These are phyloP conservation scores for Agelas oroides DNA, from an alignment of 37 sponge, comb jelly and placozoan genomes.

Conservation along the genomic window DNA sequence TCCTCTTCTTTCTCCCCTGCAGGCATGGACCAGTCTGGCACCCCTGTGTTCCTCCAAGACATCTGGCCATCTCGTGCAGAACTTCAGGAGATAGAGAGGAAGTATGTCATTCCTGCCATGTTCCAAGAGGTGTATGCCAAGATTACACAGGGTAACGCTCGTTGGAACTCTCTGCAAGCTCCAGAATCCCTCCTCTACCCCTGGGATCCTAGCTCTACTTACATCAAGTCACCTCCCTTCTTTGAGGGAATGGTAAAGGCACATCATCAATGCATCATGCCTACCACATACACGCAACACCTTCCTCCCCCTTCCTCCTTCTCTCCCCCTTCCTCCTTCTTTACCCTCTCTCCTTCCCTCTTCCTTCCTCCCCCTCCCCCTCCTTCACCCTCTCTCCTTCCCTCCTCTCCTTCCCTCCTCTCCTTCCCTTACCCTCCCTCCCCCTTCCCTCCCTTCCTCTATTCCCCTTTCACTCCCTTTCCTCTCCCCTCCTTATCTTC, in stretches of 20 bases:
- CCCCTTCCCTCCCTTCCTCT: too few species aligned
- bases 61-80: constrained; percentile 92
- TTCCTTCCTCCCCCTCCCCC: background rate
- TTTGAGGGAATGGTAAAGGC: constrained; percentile 77
- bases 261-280: background rate
- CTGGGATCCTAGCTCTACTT: constrained; percentile 86
- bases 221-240: constrained; percentile 94
- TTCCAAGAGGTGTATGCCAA: constrained; percentile 73
- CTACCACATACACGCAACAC: background rate
- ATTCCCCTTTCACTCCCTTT: background rate
- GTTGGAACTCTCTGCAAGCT: constrained; percentile 84
- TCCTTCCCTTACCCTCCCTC: background rate
- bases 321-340: too few species aligned
- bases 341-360: too few species aligned
- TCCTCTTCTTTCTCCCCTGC: background rate
- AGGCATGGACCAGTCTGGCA: constrained; percentile 68
- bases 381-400: background rate
- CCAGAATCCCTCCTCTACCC: constrained; percentile 84
- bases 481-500: background rate
- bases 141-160: constrained; percentile 68
- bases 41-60: constrained; percentile 85
- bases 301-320: background rate
- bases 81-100: constrained; percentile 81
- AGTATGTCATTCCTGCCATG: constrained; percentile 91
- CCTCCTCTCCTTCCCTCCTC: background rate